Evolutionary conservation across 2,113 vertebrate genomes (phyloP).

Genomic region (Orientallactaga bullata): DNA sequence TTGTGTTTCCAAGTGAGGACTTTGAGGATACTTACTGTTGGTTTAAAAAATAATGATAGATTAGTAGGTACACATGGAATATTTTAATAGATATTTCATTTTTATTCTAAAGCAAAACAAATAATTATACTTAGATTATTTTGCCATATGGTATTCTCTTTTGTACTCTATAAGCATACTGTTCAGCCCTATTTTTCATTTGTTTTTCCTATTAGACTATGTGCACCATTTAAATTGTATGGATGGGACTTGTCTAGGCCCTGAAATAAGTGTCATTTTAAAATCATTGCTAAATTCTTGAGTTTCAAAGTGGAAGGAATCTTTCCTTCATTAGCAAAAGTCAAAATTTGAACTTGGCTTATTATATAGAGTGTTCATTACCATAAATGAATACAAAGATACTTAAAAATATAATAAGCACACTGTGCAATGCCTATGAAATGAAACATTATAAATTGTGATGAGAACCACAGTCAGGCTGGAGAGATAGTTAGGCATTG

Average conservation of each 20-base stretch:
- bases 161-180: neutral
- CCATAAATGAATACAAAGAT: neutral
- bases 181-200: neutral
- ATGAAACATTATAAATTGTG: neutral
- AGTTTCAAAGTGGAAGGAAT: neutral
- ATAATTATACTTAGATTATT: neutral
- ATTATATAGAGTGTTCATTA: neutral
- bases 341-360: neutral
- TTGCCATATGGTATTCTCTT: neutral
- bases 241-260: neutral
- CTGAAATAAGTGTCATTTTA: neutral
- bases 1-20: neutral
- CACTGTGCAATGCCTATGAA: neutral
- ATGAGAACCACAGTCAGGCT: neutral
- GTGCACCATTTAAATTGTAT: neutral
- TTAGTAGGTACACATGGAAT: neutral
- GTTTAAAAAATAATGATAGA: neutral
- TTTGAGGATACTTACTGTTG: neutral
- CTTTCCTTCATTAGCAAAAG: neutral
- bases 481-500: too few relatives aligned
- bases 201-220: neutral
- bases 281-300: neutral
- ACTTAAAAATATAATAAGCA: neutral
- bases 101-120: constrained; percentile 2
- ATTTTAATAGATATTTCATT: neutral